These are phyloP conservation scores for Amphiduros pacificus DNA, from an alignment of 2,888 invertebrate genomes.

Conservation along the genomic window DNA sequence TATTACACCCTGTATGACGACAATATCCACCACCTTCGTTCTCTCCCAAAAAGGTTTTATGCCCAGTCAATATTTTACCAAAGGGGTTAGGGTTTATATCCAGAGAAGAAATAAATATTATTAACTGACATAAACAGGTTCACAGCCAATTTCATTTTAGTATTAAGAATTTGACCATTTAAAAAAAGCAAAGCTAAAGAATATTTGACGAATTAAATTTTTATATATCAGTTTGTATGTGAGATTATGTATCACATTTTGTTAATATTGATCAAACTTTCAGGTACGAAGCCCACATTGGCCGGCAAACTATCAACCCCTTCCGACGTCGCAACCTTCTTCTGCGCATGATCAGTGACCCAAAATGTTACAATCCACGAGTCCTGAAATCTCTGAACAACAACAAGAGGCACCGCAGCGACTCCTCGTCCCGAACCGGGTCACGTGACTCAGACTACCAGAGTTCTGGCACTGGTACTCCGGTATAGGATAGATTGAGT, in stretches of 20 bases:
- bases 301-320: constrained; percentile 8
- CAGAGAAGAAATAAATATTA: too few species aligned
- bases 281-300: constrained; percentile 11
- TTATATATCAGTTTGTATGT: too few species aligned
- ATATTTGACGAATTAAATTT: too few species aligned
- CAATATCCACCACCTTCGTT: constrained; percentile 35
- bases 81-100: too few species aligned
- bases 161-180: too few species aligned
- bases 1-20: constrained; percentile 28
- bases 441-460: background rate
- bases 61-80: background rate
- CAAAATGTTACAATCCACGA: constrained; percentile 55
- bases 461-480: background rate
- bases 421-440: background rate
- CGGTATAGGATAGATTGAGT: constrained; percentile 1
- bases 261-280: constrained; percentile 12
- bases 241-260: too few species aligned
- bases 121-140: too few species aligned
- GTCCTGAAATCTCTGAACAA: constrained; percentile 55
- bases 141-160: too few species aligned
- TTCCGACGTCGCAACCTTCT: constrained; percentile 49
- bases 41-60: constrained; percentile 21
- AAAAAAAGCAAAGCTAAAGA: too few species aligned
- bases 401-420: constrained; percentile 6
- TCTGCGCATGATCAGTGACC: constrained; percentile 58